Percentiles rank a stretch among this genome's conserved stretches.
Evolutionary conservation across 2,888 invertebrate genomes (phyloP).

Genomic region (Pilophorus perplexus): DNA sequence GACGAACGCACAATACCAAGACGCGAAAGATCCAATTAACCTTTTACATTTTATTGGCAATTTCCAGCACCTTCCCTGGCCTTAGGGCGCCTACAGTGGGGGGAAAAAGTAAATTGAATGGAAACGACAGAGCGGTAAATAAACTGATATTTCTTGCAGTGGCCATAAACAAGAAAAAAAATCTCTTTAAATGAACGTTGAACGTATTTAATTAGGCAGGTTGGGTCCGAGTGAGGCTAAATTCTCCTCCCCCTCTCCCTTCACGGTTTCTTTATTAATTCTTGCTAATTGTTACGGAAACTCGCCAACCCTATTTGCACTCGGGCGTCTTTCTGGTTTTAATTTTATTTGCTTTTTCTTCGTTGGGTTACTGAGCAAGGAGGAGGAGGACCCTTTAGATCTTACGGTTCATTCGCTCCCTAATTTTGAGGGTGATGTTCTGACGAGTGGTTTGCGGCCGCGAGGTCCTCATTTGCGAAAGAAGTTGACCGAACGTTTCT

Average conservation of each 20-base stretch:
- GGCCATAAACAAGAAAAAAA: slow-evolving; percentile 3
- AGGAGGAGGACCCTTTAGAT: too few relatives aligned
- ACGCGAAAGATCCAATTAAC: slow-evolving; percentile 5
- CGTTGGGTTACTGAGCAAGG: too few relatives aligned
- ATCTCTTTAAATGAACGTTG: slow-evolving; percentile 2
- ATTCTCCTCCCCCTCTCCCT: too few relatives aligned
- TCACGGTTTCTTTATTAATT: background rate
- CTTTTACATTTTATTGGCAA: slow-evolving; percentile 7
- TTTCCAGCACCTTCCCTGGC: background rate
- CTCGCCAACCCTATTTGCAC: background rate
- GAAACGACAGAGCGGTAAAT: too few relatives aligned
- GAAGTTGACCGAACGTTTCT: too few relatives aligned
- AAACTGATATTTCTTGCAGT: background rate
- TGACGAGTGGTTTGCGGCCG: too few relatives aligned
- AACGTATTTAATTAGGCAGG: background rate
- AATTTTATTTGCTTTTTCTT: too few relatives aligned
- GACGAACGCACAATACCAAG: too few relatives aligned
- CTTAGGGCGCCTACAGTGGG: background rate
- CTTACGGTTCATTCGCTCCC: too few relatives aligned
- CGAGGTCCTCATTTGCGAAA: too few relatives aligned
- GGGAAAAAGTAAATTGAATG: slow-evolving; percentile 10
- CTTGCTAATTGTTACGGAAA: background rate
- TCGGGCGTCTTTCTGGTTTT: too few relatives aligned
- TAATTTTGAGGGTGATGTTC: too few relatives aligned
- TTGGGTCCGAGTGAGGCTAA: background rate